A percentile compares a stretch with the other conserved stretches of the same genome.
Evolutionary conservation across 2,888 invertebrate species (phyloP).

Genomic region (Carcina quercana): DNA sequence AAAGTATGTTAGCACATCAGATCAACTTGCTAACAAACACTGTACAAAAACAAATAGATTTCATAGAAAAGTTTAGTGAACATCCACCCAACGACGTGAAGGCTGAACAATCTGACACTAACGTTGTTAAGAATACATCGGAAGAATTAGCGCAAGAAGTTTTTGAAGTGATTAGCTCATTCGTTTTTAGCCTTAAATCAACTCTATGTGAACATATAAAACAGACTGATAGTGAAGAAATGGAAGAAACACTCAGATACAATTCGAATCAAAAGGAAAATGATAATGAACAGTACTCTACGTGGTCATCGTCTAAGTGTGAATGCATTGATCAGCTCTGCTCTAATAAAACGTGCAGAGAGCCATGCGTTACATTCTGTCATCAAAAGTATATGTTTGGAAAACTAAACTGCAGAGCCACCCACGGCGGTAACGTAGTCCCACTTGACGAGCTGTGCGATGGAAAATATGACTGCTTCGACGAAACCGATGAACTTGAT

Average conservation of each 20-base stretch:
- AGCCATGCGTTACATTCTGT: conserved; percentile 39
- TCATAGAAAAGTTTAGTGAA: conserved; percentile 27
- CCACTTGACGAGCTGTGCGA: conserved; percentile 45
- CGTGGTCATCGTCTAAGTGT: no score
- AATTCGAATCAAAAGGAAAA: no score
- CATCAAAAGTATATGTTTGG: conserved; percentile 36
- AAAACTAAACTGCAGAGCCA: conserved; percentile 39
- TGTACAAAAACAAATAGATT: conserved; percentile 23
- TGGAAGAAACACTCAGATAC: no score
- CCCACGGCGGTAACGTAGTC: conserved; percentile 27
- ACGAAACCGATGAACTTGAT: conserved; percentile 46
- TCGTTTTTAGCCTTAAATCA: conserved; percentile 31
- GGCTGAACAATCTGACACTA: conserved; percentile 1
- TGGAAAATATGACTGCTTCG: conserved; percentile 55
- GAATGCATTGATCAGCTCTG: conserved; percentile 36
- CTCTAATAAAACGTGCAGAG: conserved; percentile 24
- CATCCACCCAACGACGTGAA: conserved; percentile 4
- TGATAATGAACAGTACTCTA: no score
- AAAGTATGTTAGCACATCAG: conserved; percentile 25
- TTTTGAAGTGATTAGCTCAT: conserved; percentile 29
- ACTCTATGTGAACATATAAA: conserved; percentile 29
- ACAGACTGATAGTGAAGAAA: no score
- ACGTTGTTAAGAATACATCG: no score
- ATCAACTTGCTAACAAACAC: conserved; percentile 26
- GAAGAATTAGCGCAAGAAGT: conserved; percentile 29